Conservation (phyloP, 2,113 vertebrate species). For the Willisornis vidua region DNA sequence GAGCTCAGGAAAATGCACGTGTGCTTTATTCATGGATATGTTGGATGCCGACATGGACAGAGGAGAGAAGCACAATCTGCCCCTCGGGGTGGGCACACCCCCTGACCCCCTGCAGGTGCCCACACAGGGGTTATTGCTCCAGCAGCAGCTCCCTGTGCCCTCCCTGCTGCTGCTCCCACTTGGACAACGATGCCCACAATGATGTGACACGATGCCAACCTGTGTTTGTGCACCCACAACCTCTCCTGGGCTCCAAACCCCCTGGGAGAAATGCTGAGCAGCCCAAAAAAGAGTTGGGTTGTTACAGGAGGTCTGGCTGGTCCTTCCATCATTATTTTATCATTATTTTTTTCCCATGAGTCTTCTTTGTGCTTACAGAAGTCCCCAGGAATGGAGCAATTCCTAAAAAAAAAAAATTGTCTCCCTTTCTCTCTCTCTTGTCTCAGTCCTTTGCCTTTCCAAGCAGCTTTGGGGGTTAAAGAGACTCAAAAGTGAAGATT, state of each 20-base stretch:
- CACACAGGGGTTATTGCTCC: neutral
- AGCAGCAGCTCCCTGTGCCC: fast-evolving
- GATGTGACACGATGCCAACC: neutral
- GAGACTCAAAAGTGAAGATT: neutral
- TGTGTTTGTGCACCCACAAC: neutral
- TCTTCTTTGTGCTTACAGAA: conserved; percentile 56
- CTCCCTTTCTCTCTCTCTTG: neutral
- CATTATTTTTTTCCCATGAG: neutral
- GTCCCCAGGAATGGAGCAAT: neutral
- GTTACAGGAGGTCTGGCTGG: neutral
- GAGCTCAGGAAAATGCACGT: conserved; percentile 53
- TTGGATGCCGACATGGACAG: conserved; percentile 49
- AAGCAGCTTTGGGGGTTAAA: neutral
- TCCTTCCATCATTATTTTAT: neutral
- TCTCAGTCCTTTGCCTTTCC: neutral
- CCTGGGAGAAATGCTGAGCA: neutral
- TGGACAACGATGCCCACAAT: fast-evolving
- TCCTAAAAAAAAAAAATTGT: neutral
- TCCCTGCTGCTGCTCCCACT: neutral
- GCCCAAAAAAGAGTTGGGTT: neutral
- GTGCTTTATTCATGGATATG: conserved; percentile 72
- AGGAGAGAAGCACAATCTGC: conserved; percentile 39
- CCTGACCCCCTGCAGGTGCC: neutral
- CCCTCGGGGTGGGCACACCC: neutral
- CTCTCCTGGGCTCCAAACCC: neutral